Evolutionary conservation across 1,140 invertebrate species (phyloP), one percentile per base, ranked within the genome.

Genomic region (Andricus grossulariae): DNA sequence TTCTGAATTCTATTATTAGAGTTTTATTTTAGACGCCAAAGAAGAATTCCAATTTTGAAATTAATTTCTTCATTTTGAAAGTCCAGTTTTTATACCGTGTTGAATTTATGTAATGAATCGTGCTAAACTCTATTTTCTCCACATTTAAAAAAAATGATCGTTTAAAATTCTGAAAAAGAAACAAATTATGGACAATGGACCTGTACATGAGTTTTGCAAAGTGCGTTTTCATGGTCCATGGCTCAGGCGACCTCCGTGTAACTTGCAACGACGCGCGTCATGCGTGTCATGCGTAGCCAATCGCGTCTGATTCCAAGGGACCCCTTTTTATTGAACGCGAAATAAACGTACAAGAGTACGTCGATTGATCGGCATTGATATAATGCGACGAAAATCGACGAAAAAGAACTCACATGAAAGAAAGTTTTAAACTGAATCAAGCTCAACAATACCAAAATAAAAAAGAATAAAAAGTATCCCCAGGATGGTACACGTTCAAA

Each of bases 221-320:
- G 77, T 73, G 76, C 80, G 80, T 85, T 88, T 88, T 88, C 86
- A 88, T 85, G 84, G 83, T 88, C 76, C 74, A 76, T 54, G 74
- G 75, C 77, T 77, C 77, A 32, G 55, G 73, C 73, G 73, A 50
- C 77, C 80, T 82, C 80, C 76, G 78, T 74, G 77, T 66, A 66
- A 66, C 25, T 83, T 70, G 79, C 78, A 83, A 80, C 76, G 81
- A 80, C 83, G 79, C 77, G 81, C 83, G 79, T 85, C 82, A 84
- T 76, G 81, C 73, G 82, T 84, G 84, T 87, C 83, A 86, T 85
- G 84, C 84, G 82, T 83, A 81, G 80, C 82, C 76, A 80, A 86
- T 82, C 83, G 57, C 75, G 79, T 66, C 60, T 66, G 60, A 66
- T 66, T 66, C 60, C 25, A 39, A 66, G 60, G 60, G 32, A 66